phyloP scores from a whole-genome alignment of 2,888 invertebrate species.

The Cistogaster globosa region DNA sequence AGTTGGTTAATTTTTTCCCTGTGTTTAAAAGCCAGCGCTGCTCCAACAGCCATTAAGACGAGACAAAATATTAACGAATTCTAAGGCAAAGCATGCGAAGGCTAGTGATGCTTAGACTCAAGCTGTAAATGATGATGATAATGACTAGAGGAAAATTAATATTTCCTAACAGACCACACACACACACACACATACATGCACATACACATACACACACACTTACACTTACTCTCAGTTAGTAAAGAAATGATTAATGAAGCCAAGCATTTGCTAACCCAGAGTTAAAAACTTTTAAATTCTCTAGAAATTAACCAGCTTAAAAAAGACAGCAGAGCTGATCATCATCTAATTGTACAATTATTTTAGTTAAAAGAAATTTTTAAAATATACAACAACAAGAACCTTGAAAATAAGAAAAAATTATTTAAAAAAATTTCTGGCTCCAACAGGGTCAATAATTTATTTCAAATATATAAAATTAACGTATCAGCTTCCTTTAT shows the following conservation, averaged over 20 bases:
- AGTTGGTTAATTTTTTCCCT: neutral
- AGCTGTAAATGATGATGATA: neutral
- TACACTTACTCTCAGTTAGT: neutral
- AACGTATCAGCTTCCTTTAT: neutral
- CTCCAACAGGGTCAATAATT: neutral
- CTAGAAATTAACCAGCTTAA: neutral
- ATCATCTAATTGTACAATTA: neutral
- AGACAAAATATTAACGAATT: neutral
- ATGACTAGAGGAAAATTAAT: conserved; percentile 56
- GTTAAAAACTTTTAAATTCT: neutral
- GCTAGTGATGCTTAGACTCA: conserved; percentile 1
- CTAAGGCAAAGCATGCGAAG: neutral
- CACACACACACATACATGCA: neutral
- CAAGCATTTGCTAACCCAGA: conserved; percentile 36
- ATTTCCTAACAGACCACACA: conserved; percentile 57
- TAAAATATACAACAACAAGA: neutral
- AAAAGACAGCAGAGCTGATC: neutral
- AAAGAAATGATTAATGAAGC: conserved; percentile 64
- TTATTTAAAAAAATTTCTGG: conserved; percentile 34
- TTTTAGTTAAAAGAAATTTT: neutral
- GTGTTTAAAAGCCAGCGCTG: conserved; percentile 27
- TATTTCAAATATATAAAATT: neutral
- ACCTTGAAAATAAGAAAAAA: neutral
- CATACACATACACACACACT: conserved; percentile 44
- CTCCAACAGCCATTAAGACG: conserved; percentile 48